Conservation (phyloP, 2,113 vertebrate genomes). For the Acrocephalus arundinaceus region DNA sequence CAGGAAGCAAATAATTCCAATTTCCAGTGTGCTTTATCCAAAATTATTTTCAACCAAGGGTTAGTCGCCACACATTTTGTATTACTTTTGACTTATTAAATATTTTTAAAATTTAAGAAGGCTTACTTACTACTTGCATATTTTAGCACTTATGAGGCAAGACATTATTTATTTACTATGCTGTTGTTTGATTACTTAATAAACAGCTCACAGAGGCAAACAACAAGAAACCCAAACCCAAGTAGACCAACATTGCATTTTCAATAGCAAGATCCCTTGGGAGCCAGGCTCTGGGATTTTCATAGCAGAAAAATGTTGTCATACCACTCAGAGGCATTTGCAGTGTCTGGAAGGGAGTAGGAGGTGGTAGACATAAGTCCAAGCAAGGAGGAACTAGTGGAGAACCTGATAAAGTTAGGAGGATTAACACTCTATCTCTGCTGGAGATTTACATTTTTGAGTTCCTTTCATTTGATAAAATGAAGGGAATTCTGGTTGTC, state of each 20-base stretch:
- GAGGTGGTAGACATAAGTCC: not conserved
- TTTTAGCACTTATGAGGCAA: not conserved
- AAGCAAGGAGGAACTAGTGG: not conserved
- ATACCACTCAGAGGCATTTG: conserved; percentile 10
- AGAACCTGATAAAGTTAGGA: not conserved
- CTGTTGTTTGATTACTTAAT: conserved; percentile 35
- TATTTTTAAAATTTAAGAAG: not conserved
- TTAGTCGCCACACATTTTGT: not conserved
- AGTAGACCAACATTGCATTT: not conserved
- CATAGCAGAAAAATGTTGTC: conserved; percentile 35
- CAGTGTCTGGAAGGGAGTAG: not conserved
- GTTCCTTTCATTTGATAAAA: not conserved
- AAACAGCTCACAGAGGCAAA: conserved; percentile 30
- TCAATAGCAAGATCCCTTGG: conserved; percentile 41
- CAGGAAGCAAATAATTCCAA: conserved; percentile 16
- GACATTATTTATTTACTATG: conserved; percentile 17
- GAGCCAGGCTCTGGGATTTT: conserved; percentile 31
- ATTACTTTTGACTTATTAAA: not conserved
- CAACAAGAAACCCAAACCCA: conserved; percentile 20
- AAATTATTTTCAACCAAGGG: not conserved
- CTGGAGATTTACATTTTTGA: not conserved
- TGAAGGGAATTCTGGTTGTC: not conserved
- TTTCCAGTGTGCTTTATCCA: not conserved
- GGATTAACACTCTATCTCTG: not conserved
- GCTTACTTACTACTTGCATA: not conserved